Base-by-base conservation (phyloP, 2,888 invertebrate species). In the Dugesia japonica region DNA sequence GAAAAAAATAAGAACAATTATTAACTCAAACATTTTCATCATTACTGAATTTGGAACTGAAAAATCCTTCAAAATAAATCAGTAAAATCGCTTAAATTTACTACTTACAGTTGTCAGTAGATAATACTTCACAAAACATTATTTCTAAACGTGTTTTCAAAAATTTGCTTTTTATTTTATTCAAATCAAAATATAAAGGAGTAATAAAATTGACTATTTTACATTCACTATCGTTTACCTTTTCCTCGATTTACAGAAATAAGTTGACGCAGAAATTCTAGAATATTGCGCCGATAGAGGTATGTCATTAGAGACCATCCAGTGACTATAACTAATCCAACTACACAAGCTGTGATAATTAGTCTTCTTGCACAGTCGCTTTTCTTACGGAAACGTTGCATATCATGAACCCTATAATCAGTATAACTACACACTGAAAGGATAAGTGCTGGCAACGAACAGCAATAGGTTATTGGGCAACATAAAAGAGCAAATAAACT, bases 351-450 rank as follows among this genome's bases (percentile, higher is more conserved):
- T n/a, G 75, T 56, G 28, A 75, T 75, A 13, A 75, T 71, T 13
- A 75, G 27, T 23, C 75, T 42, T 15, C 75, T 17, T 27, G 75
- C 42, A 75, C 75, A 75, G 28, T 75, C 75, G 26, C 42, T 75
- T 28, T 75, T 75, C 75, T 75, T 75, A 7, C 75, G 75, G 56
- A 75, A 75, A 4, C 71, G 42, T 26, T 42, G 75, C 42, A 75
- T 42, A 42, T 75, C 75, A 28, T 75, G 75, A 1, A 75, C 75
- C 1, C 75, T 71, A 42, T 75, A 75, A 28, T 75, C 75, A 15
- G 75, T 75, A 26, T 75, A 75, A 28, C 75, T 71, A 23, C 75
- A 75, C 1, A 75, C 42, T 23, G 75, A 75, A 26, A 42, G 56
- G 26, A 75, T 28, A 15, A 75, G 28, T 26, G 75, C 75, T 20